phyloP scores from a whole-genome alignment of 1,140 invertebrate genomes.

The Pygmarrhopalites habei region DNA sequence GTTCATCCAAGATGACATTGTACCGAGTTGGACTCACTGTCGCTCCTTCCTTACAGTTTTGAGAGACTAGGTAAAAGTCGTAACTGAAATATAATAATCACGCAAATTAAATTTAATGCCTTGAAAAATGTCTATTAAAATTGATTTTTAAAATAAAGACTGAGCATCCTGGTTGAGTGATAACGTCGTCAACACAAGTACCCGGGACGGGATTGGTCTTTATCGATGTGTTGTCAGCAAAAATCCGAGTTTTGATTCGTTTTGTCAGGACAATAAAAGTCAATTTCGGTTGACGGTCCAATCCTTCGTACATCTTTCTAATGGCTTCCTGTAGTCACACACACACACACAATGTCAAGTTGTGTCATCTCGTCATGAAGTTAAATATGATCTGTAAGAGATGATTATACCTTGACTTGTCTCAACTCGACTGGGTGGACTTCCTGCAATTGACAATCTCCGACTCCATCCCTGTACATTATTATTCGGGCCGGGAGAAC shows the following conservation, averaged over 20 bases:
- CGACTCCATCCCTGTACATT: constrained; percentile 45
- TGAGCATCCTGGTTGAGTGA: constrained; percentile 60
- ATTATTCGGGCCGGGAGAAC: constrained; percentile 40
- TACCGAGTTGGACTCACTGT: constrained; percentile 75
- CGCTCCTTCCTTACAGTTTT: constrained; percentile 64
- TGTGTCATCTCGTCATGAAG: too few relatives aligned
- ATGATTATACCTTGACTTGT: background rate
- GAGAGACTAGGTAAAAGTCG: constrained; percentile 74
- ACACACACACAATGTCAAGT: too few relatives aligned
- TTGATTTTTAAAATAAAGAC: too few relatives aligned
- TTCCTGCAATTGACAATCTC: constrained; percentile 49
- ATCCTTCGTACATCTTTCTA: background rate
- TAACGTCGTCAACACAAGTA: constrained; percentile 67
- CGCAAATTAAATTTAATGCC: background rate
- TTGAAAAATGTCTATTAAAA: background rate
- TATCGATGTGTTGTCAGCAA: background rate
- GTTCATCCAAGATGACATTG: constrained; percentile 62
- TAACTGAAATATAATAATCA: constrained; percentile 42
- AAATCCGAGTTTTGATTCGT: constrained; percentile 47
- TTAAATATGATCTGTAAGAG: constrained; percentile 39
- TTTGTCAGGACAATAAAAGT: constrained; percentile 53
- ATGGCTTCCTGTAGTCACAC: background rate
- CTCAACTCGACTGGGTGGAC: constrained; percentile 46
- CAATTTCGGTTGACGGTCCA: constrained; percentile 47
- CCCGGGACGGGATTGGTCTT: constrained; percentile 70